Evolutionary conservation across 2,113 vertebrate genomes (phyloP).

Genomic region (human (Homo sapiens)): GRCh38 chr1:85295001-85295500

Average conservation of each 20-base stretch:
- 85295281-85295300: background rate
- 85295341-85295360: slow-evolving; percentile 40
- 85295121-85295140: background rate
- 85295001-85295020: background rate
- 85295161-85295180: slow-evolving; percentile 8
- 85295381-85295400: slow-evolving; percentile 46
- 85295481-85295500: slow-evolving; percentile 1
- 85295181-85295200: background rate
- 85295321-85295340: background rate
- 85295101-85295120: background rate
- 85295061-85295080: background rate
- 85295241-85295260: background rate
- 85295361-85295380: slow-evolving; percentile 44
- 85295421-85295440: background rate
- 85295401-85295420: background rate
- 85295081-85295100: background rate
- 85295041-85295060: background rate
- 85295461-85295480: slow-evolving; percentile 38
- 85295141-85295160: background rate
- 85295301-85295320: background rate
- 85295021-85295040: background rate
- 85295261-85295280: slow-evolving; percentile 3
- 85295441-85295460: slow-evolving; percentile 9
- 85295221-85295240: background rate
- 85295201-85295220: slow-evolving; percentile 32